Conservation (phyloP, 2,888 invertebrate genomes). For the Tachina fera region DNA sequence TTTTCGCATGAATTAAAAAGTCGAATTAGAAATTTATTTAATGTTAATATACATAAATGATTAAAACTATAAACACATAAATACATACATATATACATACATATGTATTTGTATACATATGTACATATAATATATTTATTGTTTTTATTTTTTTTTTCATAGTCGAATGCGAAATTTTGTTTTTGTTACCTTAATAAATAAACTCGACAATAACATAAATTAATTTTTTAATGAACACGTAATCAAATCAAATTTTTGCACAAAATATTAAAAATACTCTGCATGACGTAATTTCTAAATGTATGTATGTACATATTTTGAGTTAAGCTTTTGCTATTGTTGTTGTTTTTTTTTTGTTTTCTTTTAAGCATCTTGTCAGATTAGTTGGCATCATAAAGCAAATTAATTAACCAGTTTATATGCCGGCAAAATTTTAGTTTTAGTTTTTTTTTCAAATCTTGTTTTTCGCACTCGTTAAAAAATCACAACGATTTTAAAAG, state of each 20-base stretch:
- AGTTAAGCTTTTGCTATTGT: slow-evolving; percentile 43
- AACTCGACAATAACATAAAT: slow-evolving; percentile 12
- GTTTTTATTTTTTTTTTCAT: neutral
- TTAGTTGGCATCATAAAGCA: slow-evolving; percentile 9
- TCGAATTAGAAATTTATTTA: slow-evolving; percentile 6
- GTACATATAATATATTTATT: neutral
- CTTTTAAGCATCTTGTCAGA: slow-evolving; percentile 15
- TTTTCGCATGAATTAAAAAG: neutral
- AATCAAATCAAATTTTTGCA: slow-evolving; percentile 49
- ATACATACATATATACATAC: no score
- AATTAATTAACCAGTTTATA: slow-evolving; percentile 7
- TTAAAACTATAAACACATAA: neutral
- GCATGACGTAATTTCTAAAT: slow-evolving; percentile 69
- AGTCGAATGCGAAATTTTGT: slow-evolving; percentile 32
- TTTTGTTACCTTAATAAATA: slow-evolving; percentile 20
- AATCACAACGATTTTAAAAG: neutral
- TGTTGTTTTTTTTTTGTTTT: slow-evolving; percentile 24
- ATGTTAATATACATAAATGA: slow-evolving; percentile 15
- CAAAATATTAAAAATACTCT: slow-evolving; percentile 19
- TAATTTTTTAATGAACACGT: slow-evolving; percentile 25
- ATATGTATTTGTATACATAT: neutral
- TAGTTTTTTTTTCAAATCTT: neutral
- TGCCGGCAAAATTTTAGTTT: neutral
- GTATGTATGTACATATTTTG: no score
- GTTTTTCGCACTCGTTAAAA: neutral